Percentiles rank a stretch among this genome's conserved stretches.
Evolutionary conservation across 2,797 vertebrate species (phyloP).

Genomic region (Brachymystax lenok): DNA sequence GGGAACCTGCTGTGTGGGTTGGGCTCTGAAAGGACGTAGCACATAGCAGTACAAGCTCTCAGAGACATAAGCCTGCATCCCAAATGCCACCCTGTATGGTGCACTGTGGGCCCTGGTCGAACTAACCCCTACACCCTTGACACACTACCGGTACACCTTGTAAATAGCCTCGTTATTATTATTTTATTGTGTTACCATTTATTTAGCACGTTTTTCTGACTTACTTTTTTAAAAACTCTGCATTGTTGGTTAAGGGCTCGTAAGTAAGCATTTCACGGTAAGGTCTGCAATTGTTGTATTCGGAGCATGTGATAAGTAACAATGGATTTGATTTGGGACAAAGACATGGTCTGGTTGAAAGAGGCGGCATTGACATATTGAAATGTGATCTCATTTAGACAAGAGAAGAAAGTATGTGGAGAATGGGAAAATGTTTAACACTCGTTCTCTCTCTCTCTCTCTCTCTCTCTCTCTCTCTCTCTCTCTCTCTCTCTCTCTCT

Average conservation of each 20-base stretch:
- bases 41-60: neutral
- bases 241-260: too few species aligned
- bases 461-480: slow-evolving; percentile 6
- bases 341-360: neutral
- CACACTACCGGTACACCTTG: too few species aligned
- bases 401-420: slow-evolving; percentile 14
- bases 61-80: neutral
- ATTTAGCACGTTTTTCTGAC: too few species aligned
- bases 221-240: too few species aligned
- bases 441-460: neutral
- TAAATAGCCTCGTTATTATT: neutral
- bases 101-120: too few species aligned
- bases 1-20: slow-evolving; percentile 13
- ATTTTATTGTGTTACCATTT: too few species aligned
- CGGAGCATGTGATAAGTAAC: too few species aligned
- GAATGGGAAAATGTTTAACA: neutral
- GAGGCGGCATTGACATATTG: slow-evolving; percentile 25
- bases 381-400: slow-evolving; percentile 24
- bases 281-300: too few species aligned
- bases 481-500: neutral
- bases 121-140: too few species aligned
- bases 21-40: neutral
- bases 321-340: too few species aligned
- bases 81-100: neutral
- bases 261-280: too few species aligned